These are phyloP conservation scores for Apis florea DNA, from an alignment of 1,140 invertebrate genomes.

Conservation along the genomic window DNA sequence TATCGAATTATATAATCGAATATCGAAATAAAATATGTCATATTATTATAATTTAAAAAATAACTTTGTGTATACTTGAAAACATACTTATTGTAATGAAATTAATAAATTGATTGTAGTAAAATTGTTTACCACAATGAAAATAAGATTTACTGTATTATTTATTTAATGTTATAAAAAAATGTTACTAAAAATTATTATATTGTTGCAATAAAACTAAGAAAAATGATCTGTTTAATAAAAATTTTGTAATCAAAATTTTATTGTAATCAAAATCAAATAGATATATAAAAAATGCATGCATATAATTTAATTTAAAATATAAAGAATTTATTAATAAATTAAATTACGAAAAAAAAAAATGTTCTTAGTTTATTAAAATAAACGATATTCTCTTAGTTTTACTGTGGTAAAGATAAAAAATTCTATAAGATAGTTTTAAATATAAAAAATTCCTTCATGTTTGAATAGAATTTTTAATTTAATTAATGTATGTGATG, in stretches of 20 bases:
- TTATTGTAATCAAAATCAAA: not conserved
- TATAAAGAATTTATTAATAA: constrained; percentile 12
- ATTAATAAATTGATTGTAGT: not conserved
- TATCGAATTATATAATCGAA: constrained; percentile 1
- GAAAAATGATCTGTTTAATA: not conserved
- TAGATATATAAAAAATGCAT: not conserved
- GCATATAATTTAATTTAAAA: not conserved
- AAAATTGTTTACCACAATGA: constrained; percentile 1
- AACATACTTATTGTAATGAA: not conserved
- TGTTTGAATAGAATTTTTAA: constrained; percentile 13
- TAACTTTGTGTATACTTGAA: not conserved
- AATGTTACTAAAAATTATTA: constrained; percentile 30
- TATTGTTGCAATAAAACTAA: constrained; percentile 46
- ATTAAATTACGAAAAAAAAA: constrained; percentile 11
- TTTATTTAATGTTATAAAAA: not conserved
- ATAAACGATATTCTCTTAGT: constrained; percentile 25
- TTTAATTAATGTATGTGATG: not conserved
- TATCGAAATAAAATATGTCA: constrained; percentile 19
- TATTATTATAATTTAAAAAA: constrained; percentile 1
- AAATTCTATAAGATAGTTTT: constrained; percentile 23
- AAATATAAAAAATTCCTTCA: constrained; percentile 33
- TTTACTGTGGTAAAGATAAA: constrained; percentile 32
- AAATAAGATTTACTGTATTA: not conserved
- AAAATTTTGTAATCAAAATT: no score
- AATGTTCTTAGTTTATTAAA: constrained; percentile 19